Evolutionary conservation across 30 jellyfish, hydroid and myxozoan genomes (phyloP).

Genomic region (Rhopilema esculentum): DNA sequence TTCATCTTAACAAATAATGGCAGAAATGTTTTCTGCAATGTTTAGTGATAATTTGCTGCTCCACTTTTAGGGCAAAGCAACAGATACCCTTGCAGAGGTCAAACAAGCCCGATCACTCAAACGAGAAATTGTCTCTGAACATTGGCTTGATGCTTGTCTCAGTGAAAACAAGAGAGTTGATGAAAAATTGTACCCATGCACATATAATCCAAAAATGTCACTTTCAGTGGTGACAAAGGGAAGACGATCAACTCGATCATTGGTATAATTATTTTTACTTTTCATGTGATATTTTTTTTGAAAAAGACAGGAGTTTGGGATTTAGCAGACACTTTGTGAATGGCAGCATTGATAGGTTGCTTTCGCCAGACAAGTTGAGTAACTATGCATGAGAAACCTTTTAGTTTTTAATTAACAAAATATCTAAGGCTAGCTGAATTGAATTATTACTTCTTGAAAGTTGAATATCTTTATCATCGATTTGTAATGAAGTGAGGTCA

Average conservation of each 20-base stretch:
- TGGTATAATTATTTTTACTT: conserved; percentile 6
- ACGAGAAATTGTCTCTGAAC: conserved; percentile 78
- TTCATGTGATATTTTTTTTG: too few relatives aligned
- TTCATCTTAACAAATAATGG: background rate
- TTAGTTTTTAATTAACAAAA: too few relatives aligned
- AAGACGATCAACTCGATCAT: conserved; percentile 16
- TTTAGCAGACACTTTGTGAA: too few relatives aligned
- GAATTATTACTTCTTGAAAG: too few relatives aligned
- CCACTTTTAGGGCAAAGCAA: conserved; percentile 73
- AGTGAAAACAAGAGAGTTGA: conserved; percentile 44
- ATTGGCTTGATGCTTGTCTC: conserved; percentile 84
- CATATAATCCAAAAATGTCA: conserved; percentile 87
- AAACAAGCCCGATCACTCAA: conserved; percentile 76
- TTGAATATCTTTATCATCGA: too few relatives aligned
- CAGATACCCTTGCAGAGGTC: conserved; percentile 74
- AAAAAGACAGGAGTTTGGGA: too few relatives aligned
- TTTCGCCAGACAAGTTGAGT: too few relatives aligned
- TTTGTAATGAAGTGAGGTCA: too few relatives aligned
- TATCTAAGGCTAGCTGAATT: too few relatives aligned
- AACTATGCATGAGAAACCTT: too few relatives aligned
- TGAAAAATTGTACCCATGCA: conserved; percentile 73
- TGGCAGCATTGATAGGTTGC: too few relatives aligned
- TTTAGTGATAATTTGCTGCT: background rate
- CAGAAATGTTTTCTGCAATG: background rate
- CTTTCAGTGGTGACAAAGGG: conserved; percentile 61